Base-by-base conservation (phyloP, 1,140 invertebrate genomes). In the Drosophila persimilis region DNA sequence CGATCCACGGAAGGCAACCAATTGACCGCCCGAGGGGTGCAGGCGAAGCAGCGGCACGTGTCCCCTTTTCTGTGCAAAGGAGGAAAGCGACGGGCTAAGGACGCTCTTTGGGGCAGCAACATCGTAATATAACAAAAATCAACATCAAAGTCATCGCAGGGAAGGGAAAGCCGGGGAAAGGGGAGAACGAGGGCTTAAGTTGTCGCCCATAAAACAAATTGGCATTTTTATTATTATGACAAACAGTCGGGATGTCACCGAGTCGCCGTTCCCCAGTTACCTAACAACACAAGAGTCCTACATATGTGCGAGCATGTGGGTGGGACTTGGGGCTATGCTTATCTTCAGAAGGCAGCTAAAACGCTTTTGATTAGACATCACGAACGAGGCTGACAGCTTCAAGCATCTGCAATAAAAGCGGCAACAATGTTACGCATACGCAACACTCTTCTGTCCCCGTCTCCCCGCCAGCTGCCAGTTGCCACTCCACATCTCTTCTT, bases 141-240 rank as follows among this genome's bases (percentile, higher is more conserved):
- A 81, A 86, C 81, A 81, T 86, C 83, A 86, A 86, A 81, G 71
- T 57, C 63, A 53, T 45, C 45, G 50, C 35, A 39, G 35, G 3
- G 35, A 13, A 71, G 64, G 67, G 56, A 47, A 71, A 75, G 60
- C 64, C 55, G 60, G 45, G 62, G 43, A 74, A 66, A 57, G 51
- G 48, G 26, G 29, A 59, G 29, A 26, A 3, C 39, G 17, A 57
- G 77, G 78, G 81, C 81, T 88, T 69, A 63, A 88, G 71, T 88
- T 88, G 83, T 83, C 83, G 77, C 71, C 83, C 83, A 86, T 86
- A 88, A 86, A 86, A 88, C 78, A 83, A 86, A 86, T 86, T 86
- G 83, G 73, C 83, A 88, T 83, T 81, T 86, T 86, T 86, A 86
- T 86, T 86, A 79, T 88, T 88, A 88, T 86, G 83, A 83, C 78